A percentile compares a stretch with the other conserved stretches of the same genome.
These are phyloP conservation scores for Apostichopus californicus DNA, from an alignment of 35 echinoderm and acorn worm species.

Conservation along the genomic window DNA sequence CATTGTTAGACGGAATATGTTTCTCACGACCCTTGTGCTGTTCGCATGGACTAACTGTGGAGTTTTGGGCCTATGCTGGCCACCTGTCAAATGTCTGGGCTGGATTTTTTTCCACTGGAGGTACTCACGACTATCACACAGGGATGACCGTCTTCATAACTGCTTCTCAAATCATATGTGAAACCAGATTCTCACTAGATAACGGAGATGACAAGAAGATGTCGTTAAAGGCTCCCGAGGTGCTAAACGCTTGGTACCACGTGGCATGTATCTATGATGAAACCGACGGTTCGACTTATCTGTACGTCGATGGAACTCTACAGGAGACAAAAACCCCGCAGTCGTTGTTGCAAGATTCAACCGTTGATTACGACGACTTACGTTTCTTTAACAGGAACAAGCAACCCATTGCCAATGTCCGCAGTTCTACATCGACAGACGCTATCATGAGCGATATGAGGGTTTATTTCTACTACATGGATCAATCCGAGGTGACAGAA, in stretches of 20 bases:
- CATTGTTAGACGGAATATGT: neutral
- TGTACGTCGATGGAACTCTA: conserved; percentile 10
- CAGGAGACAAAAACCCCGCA: neutral
- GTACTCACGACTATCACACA: neutral
- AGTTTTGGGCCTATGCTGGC: conserved; percentile 27
- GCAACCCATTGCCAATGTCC: neutral
- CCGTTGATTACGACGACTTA: neutral
- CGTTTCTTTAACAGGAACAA: conserved; percentile 6
- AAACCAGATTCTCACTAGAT: neutral
- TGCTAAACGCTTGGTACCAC: neutral
- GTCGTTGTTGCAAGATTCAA: neutral
- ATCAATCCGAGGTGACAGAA: neutral
- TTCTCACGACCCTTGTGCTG: conserved; percentile 22
- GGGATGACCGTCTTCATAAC: neutral
- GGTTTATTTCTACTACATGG: conserved; percentile 17
- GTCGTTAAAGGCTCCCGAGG: neutral
- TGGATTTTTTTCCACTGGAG: neutral
- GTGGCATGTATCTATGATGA: neutral
- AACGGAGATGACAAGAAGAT: neutral
- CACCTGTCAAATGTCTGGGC: neutral
- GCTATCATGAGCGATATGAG: conserved; percentile 21
- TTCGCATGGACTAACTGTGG: neutral
- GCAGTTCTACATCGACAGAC: neutral
- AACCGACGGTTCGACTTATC: neutral
- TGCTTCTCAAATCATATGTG: neutral